phyloP scores from a whole-genome alignment of 2,888 invertebrate species.

The Thera britannica region DNA sequence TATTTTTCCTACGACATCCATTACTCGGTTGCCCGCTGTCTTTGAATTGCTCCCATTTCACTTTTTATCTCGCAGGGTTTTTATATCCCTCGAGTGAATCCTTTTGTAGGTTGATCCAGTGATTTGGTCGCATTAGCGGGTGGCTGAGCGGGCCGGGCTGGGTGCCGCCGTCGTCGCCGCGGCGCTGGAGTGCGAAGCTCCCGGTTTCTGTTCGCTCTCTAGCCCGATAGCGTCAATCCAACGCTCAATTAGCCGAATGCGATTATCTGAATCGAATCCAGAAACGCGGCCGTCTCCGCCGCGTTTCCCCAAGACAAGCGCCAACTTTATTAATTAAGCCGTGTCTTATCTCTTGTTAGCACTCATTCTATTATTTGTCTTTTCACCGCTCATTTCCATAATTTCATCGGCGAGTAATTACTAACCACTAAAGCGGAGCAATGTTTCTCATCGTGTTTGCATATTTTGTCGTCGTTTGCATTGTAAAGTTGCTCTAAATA shows the following conservation, averaged over 20 bases:
- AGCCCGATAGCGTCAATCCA: constrained; percentile 82
- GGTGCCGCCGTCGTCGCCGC: constrained; percentile 18
- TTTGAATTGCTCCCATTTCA: constrained; percentile 60
- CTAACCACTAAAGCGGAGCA: constrained; percentile 77
- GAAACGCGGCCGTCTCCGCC: constrained; percentile 70
- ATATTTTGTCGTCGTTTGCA: constrained; percentile 76
- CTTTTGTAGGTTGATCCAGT: constrained; percentile 63
- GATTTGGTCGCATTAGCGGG: constrained; percentile 67
- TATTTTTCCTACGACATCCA: constrained; percentile 62
- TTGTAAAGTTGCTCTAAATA: constrained; percentile 65
- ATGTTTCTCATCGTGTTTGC: constrained; percentile 75
- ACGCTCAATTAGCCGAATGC: constrained; percentile 83
- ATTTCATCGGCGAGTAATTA: constrained; percentile 82
- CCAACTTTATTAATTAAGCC: constrained; percentile 85
- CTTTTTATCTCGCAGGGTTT: constrained; percentile 56
- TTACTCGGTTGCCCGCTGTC: constrained; percentile 59
- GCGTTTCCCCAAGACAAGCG: constrained; percentile 74
- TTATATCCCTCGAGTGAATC: constrained; percentile 52
- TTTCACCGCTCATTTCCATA: constrained; percentile 85
- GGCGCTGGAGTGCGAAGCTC: constrained; percentile 42
- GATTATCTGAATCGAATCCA: constrained; percentile 82
- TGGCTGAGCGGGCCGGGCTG: constrained; percentile 53
- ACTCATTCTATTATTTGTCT: constrained; percentile 85
- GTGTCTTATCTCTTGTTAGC: constrained; percentile 85
- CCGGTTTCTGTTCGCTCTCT: constrained; percentile 54